A percentile compares a stretch with the other conserved stretches of the same genome.
phyloP scores from a whole-genome alignment of 2,888 invertebrate genomes.

The Macaria notata region DNA sequence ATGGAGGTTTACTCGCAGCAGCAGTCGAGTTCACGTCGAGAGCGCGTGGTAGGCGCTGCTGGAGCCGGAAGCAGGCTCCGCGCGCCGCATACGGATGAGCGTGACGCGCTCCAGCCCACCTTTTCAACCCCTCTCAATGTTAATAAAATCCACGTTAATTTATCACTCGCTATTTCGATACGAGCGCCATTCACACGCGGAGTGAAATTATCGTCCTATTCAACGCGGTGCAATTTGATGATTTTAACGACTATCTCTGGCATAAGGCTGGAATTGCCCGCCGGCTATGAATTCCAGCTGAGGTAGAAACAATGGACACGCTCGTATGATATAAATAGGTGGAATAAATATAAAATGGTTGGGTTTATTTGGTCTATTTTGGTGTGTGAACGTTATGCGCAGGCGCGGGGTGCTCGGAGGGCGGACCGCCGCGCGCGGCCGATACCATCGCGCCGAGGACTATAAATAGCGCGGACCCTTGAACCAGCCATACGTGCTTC shows the following conservation, averaged over 20 bases:
- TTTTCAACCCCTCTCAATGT: constrained; percentile 34
- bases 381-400: constrained; percentile 69
- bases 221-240: constrained; percentile 45
- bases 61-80: constrained; percentile 71
- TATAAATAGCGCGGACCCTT: constrained; percentile 81
- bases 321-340: constrained; percentile 70
- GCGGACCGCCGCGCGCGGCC: constrained; percentile 64
- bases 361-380: constrained; percentile 75
- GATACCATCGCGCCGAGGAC: constrained; percentile 72
- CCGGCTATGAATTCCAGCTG: constrained; percentile 68
- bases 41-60: constrained; percentile 40
- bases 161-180: constrained; percentile 34
- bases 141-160: constrained; percentile 48
- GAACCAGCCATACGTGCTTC: constrained; percentile 54
- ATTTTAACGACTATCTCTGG: constrained; percentile 56
- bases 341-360: constrained; percentile 69
- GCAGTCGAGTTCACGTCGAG: constrained; percentile 34
- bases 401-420: constrained; percentile 74
- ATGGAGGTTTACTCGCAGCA: too few species aligned
- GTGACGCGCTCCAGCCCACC: constrained; percentile 54
- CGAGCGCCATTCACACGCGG: constrained; percentile 15
- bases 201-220: constrained; percentile 20
- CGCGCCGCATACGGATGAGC: constrained; percentile 75
- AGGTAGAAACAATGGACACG: constrained; percentile 72
- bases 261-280: constrained; percentile 56